Conservation (phyloP, 1,140 invertebrate genomes). For the Drosophila bocki region DNA sequence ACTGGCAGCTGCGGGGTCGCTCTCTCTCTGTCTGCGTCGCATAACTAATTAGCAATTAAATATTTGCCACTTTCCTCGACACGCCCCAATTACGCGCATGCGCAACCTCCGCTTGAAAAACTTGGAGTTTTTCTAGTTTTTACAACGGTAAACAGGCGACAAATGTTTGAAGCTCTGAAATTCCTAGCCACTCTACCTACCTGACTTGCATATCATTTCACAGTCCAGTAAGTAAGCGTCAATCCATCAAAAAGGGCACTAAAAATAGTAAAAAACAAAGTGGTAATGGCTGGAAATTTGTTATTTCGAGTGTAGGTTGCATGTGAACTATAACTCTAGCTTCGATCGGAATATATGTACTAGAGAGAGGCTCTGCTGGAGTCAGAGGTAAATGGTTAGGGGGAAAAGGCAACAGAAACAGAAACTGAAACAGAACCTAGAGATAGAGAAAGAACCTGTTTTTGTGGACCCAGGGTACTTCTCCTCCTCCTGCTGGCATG, state of each 20-base stretch:
- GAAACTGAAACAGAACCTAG: conserved; percentile 29
- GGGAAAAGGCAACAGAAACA: conserved; percentile 5
- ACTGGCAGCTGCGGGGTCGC: conserved; percentile 18
- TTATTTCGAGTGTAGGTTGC: conserved; percentile 27
- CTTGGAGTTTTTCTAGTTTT: conserved; percentile 18
- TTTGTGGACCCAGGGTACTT: not conserved
- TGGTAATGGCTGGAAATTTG: conserved; percentile 31
- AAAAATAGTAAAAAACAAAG: conserved; percentile 20
- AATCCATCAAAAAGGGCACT: conserved; percentile 40
- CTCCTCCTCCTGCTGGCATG: not conserved
- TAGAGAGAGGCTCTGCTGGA: conserved; percentile 15
- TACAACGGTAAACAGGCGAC: conserved; percentile 45
- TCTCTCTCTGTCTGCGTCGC: conserved; percentile 15
- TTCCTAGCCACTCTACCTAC: conserved; percentile 28
- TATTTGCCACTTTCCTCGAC: conserved; percentile 47
- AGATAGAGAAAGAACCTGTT: conserved; percentile 54
- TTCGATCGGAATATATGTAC: conserved; percentile 8
- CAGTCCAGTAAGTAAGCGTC: conserved; percentile 27
- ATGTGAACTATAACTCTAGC: conserved; percentile 34
- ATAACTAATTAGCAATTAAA: conserved; percentile 73
- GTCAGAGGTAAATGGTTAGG: conserved; percentile 24
- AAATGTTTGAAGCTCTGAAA: conserved; percentile 30
- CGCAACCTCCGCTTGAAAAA: conserved; percentile 35
- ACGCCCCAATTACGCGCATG: conserved; percentile 67
- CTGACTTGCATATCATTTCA: conserved; percentile 74